Evolutionary conservation across 2,797 vertebrate species (phyloP).

Genomic region (Oreochromis mossambicus): DNA sequence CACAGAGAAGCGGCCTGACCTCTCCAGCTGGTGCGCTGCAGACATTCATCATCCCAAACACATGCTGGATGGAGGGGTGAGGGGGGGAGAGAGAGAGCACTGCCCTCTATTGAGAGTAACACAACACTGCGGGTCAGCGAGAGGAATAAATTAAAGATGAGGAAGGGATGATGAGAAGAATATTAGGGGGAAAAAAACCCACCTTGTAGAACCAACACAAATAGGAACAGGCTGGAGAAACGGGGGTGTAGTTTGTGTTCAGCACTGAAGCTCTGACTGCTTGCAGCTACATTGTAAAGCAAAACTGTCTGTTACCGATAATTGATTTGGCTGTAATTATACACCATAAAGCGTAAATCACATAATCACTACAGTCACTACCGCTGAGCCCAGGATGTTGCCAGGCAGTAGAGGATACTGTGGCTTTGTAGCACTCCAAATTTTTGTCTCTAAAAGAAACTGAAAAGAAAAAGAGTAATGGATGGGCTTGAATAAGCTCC

Average conservation of each 20-base stretch:
- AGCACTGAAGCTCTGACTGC: constrained; percentile 35
- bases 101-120: constrained; percentile 63
- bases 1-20: constrained; percentile 49
- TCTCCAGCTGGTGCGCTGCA: constrained; percentile 13
- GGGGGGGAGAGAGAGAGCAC: not conserved
- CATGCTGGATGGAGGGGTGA: not conserved
- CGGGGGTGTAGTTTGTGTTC: constrained; percentile 12
- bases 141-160: not conserved
- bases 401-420: not conserved
- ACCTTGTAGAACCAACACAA: not conserved
- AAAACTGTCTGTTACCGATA: constrained; percentile 21
- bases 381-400: constrained; percentile 21
- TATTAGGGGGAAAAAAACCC: not conserved
- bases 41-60: constrained; percentile 57
- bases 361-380: constrained; percentile 47
- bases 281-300: constrained; percentile 36
- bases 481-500: not conserved
- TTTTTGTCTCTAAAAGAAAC: not conserved
- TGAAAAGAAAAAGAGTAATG: not conserved
- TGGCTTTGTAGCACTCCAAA: not conserved
- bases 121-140: constrained; percentile 22
- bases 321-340: constrained; percentile 60
- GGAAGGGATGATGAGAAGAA: not conserved
- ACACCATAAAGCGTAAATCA: constrained; percentile 44
- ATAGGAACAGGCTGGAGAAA: not conserved